A percentile compares a stretch with the other conserved stretches of the same genome.
Evolutionary conservation across 1,140 invertebrate species (phyloP).

Genomic region (Drosophila murphyi): DNA sequence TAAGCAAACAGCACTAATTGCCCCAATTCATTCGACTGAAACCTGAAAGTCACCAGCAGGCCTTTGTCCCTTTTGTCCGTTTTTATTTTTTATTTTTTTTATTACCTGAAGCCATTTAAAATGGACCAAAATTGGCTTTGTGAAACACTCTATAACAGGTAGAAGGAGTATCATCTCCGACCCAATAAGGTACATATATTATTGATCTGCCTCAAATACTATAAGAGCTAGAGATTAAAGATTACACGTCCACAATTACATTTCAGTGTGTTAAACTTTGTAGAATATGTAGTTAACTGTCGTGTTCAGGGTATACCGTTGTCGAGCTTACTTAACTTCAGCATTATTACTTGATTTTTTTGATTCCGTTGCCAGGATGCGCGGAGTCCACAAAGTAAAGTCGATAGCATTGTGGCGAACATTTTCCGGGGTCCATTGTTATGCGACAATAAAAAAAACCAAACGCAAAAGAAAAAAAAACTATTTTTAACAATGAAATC

Average conservation of each 20-base stretch:
- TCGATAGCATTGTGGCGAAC: slow-evolving; percentile 44
- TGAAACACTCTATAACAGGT: too few species aligned
- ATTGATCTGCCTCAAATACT: too few species aligned
- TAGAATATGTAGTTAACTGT: too few species aligned
- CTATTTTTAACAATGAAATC: slow-evolving; percentile 77
- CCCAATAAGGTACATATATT: too few species aligned
- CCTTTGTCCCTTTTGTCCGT: background rate
- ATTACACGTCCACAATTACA: too few species aligned
- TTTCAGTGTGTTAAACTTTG: background rate
- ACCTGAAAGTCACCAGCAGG: slow-evolving; percentile 27
- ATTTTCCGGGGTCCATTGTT: slow-evolving; percentile 55
- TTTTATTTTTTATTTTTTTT: too few species aligned
- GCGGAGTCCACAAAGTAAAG: slow-evolving; percentile 16
- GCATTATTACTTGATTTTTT: background rate
- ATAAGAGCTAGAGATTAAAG: too few species aligned
- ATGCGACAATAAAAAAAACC: background rate
- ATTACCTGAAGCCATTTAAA: too few species aligned
- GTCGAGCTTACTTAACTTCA: too few species aligned
- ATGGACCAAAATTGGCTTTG: too few species aligned
- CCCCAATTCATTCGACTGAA: slow-evolving; percentile 67
- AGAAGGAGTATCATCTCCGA: too few species aligned
- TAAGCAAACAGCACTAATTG: slow-evolving; percentile 80
- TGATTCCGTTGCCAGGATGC: slow-evolving; percentile 31
- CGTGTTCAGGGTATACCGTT: too few species aligned
- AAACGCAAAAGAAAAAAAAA: slow-evolving; percentile 39